Percentiles rank a stretch among this genome's conserved stretches.
These are phyloP conservation scores for Antennarius striatus DNA, from an alignment of 2,113 vertebrate genomes.

Conservation along the genomic window DNA sequence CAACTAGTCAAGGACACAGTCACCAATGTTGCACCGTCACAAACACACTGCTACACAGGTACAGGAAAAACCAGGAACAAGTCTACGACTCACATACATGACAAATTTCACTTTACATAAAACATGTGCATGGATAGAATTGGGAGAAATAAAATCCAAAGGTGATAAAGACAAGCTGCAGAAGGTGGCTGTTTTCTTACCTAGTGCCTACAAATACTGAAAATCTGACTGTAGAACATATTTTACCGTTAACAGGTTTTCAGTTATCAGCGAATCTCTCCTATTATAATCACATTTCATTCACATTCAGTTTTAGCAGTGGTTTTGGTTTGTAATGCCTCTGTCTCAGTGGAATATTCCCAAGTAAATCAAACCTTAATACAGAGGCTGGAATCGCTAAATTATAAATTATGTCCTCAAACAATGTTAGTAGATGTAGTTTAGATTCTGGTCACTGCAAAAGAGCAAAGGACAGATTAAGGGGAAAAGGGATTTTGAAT, in stretches of 20 bases:
- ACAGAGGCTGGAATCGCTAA: not conserved
- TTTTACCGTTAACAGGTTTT: constrained; percentile 22
- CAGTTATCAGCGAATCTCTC: not conserved
- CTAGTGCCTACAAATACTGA: constrained; percentile 27
- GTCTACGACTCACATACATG: constrained; percentile 38
- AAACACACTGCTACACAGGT: constrained; percentile 57
- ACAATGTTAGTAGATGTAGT: not conserved
- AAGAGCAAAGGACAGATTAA: no score
- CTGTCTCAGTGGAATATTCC: not conserved
- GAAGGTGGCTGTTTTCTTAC: not conserved
- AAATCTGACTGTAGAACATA: constrained; percentile 32
- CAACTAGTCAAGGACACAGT: constrained; percentile 45
- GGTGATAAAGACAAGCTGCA: constrained; percentile 4
- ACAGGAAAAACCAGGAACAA: constrained; percentile 52
- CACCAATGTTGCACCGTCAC: constrained; percentile 45
- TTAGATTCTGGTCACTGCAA: constrained; percentile 25
- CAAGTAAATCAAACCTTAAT: not conserved
- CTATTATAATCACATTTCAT: constrained; percentile 2
- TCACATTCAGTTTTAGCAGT: constrained; percentile 50
- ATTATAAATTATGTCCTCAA: no score
- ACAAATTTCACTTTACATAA: constrained; percentile 36
- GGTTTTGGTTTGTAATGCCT: constrained; percentile 21
- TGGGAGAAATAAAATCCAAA: not conserved
- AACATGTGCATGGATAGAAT: constrained; percentile 18
- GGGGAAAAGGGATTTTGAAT: constrained; percentile 28